Percentiles rank a stretch among this genome's conserved stretches.
Evolutionary conservation across 2,888 invertebrate genomes (phyloP).

Genomic region (Andrena trimmerana): DNA sequence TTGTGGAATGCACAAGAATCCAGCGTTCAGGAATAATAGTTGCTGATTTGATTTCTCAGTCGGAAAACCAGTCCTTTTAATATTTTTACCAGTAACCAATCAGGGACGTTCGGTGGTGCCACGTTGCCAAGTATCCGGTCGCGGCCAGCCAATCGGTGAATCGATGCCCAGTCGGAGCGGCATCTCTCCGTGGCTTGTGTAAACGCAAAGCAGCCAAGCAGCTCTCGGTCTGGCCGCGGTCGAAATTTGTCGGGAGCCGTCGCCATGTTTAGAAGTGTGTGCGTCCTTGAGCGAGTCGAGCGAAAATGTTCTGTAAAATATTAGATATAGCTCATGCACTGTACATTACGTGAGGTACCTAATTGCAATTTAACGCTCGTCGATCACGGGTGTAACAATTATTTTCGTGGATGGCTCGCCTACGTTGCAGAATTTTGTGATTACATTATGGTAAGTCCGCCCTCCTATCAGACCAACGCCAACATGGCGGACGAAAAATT

Average conservation of each 20-base stretch:
- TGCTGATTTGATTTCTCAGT: constrained; percentile 75
- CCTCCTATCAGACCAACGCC: constrained; percentile 84
- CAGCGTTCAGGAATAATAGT: constrained; percentile 55
- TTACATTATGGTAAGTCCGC: constrained; percentile 89
- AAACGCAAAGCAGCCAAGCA: constrained; percentile 71
- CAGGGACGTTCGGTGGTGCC: constrained; percentile 81
- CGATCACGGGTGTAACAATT: constrained; percentile 85
- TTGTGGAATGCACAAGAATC: constrained; percentile 27
- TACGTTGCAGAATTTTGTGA: constrained; percentile 88
- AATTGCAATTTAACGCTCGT: constrained; percentile 85
- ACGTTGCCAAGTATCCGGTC: constrained; percentile 86
- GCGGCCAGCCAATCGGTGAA: constrained; percentile 65
- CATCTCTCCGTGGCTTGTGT: constrained; percentile 64
- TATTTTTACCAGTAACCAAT: constrained; percentile 73
- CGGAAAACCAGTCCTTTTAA: constrained; percentile 69
- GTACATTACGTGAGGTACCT: constrained; percentile 87
- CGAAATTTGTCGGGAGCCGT: constrained; percentile 84
- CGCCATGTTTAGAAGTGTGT: constrained; percentile 87
- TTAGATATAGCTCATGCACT: constrained; percentile 85
- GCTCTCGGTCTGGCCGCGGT: constrained; percentile 72
- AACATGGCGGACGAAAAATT: constrained; percentile 86
- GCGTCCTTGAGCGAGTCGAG: constrained; percentile 82
- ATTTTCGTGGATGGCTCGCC: constrained; percentile 87
- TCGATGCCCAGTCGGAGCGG: constrained; percentile 71
- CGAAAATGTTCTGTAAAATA: constrained; percentile 86